A percentile compares a stretch with the other conserved stretches of the same genome.
phyloP scores from a whole-genome alignment of 2,113 vertebrate genomes.

The Misgurnus mizolepis region DNA sequence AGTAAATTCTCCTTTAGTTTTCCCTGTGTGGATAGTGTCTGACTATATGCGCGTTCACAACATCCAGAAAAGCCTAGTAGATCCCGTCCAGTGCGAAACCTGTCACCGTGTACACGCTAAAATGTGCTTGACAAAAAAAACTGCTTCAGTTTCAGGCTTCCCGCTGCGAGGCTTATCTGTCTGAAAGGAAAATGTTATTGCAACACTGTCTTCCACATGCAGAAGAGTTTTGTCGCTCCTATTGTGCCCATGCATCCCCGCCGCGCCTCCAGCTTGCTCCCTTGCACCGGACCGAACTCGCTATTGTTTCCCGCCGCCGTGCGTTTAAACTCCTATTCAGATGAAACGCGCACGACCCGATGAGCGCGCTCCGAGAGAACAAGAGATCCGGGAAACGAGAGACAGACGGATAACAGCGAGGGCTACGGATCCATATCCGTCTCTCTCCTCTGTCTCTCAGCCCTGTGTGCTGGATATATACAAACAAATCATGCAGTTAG shows the following conservation, averaged over 20 bases:
- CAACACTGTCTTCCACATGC: slow-evolving; percentile 48
- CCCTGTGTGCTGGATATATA: slow-evolving; percentile 22
- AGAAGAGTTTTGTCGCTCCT: slow-evolving; percentile 52
- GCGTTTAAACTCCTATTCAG: slow-evolving; percentile 32
- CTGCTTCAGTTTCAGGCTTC: not conserved
- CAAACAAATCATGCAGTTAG: slow-evolving; percentile 29
- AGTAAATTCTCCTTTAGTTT: not conserved
- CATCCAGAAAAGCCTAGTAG: not conserved
- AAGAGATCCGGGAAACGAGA: slow-evolving; percentile 28
- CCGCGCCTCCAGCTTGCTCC: slow-evolving; percentile 43
- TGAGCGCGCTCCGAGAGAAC: slow-evolving; percentile 22
- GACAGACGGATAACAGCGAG: slow-evolving; percentile 1
- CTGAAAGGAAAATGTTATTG: slow-evolving; percentile 28
- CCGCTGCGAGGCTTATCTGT: slow-evolving; percentile 43
- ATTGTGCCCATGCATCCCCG: slow-evolving; percentile 63
- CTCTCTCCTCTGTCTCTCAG: slow-evolving; percentile 20
- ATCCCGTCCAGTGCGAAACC: not conserved
- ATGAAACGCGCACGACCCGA: not conserved
- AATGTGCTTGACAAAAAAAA: slow-evolving; percentile 8
- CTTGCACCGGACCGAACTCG: slow-evolving; percentile 13
- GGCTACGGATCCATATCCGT: slow-evolving; percentile 41
- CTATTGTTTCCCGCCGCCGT: slow-evolving; percentile 27
- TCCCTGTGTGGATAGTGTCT: no score
- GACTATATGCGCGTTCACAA: no score
- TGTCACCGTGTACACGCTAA: not conserved